Base-by-base conservation (phyloP, 2,888 invertebrate species). In the Rhyacophila evoluta region DNA sequence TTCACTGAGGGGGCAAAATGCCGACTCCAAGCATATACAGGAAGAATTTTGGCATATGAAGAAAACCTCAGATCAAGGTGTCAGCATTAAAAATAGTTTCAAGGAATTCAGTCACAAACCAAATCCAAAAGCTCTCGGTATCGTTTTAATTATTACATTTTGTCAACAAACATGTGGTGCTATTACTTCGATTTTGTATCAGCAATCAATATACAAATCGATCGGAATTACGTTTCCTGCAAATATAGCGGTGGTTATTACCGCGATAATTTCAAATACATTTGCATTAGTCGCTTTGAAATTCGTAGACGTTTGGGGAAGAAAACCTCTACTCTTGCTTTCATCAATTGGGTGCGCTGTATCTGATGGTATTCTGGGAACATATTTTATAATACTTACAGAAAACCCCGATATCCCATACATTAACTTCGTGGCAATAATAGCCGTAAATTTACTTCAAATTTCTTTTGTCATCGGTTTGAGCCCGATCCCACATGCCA, bases 401-500 rank as follows among this genome's bases (percentile, higher is more conserved):
- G 83, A 87, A 29, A 83, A 85, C 8, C 81, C 83, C 8, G 85
- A 83, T 83, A 87, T 82, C 83, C 85, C 85, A 82, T 87, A 84
- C 83, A 86, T 83, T 78, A 87, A 87, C 81, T 86, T 87, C 37
- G 81, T 91, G 0, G 85, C 87, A 0, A 88, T 90, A 12, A 84
- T 88, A 1, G 89, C 89, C 0, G 86, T 91, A n/a, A 84, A 87
- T 5, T 5, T 84, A 1, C 84, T 85, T 0, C 85, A 84, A 10
- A 83, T 87, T 0, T 83, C 86, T 0, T 84, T 86, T 0, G 85
- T 85, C 10, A 25, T 88, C 28, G 92, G 92, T 0, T 87, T 89
- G 68, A 88, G 88, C 72, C 89, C 91, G 0, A 83, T 91, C n/a
- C 85, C 87, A 0, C 87, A 87, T 73, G 85, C 89, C 78, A 87